These are phyloP conservation scores for Nasonia giraulti DNA, from an alignment of 1,140 invertebrate genomes.

Conservation along the genomic window DNA sequence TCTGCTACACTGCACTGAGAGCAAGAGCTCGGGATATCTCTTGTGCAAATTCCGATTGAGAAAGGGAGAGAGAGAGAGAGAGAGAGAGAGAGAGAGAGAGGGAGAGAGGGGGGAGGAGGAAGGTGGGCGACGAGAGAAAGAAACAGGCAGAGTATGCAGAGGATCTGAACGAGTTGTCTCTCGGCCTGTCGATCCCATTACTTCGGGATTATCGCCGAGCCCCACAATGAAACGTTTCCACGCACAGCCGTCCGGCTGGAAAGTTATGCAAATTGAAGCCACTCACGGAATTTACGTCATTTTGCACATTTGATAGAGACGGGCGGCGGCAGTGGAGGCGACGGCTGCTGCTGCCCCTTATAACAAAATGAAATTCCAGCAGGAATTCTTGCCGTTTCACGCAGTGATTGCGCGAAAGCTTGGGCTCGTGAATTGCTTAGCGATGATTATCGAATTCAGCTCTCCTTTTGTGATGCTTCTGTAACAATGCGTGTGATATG, in stretches of 20 bases:
- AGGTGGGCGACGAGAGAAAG: background rate
- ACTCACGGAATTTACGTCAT: constrained; percentile 59
- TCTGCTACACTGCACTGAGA: background rate
- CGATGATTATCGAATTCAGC: too few species aligned
- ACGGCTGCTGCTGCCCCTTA: constrained; percentile 18
- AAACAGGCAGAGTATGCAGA: background rate
- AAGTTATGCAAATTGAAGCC: constrained; percentile 60
- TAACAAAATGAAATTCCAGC: constrained; percentile 59
- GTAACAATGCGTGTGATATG: too few species aligned
- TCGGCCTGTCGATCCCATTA: constrained; percentile 35
- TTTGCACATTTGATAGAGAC: constrained; percentile 42
- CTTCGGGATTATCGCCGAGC: constrained; percentile 34
- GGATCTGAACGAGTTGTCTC: background rate
- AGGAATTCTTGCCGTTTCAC: background rate
- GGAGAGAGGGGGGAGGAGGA: background rate
- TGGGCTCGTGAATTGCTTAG: too few species aligned
- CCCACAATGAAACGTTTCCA: constrained; percentile 29
- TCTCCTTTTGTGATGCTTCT: too few species aligned
- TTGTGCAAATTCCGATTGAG: background rate
- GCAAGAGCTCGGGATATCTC: background rate
- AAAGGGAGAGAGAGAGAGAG: background rate
- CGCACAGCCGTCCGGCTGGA: background rate
- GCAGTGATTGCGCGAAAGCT: too few species aligned
- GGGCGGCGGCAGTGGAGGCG: too few species aligned
- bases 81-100: too few species aligned